phyloP scores from a whole-genome alignment of 2,797 vertebrate genomes.

The Sebastes hubbsi region DNA sequence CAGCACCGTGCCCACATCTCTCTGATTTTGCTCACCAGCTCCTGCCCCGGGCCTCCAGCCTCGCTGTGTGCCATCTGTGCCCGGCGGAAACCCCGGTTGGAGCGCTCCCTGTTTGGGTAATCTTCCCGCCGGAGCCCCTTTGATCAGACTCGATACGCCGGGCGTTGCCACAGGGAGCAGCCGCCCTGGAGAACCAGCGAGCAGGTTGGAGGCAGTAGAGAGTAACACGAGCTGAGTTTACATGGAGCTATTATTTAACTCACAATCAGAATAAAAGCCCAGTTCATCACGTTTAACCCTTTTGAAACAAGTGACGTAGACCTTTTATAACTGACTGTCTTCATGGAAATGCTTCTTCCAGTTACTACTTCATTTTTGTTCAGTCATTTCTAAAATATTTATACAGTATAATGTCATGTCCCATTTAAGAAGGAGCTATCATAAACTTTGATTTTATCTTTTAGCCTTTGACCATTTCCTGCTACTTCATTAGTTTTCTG shows the following conservation, averaged over 20 bases:
- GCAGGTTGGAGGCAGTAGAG: neutral
- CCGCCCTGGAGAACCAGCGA: constrained; percentile 20
- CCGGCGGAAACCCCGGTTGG: constrained; percentile 46
- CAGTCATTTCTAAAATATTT: neutral
- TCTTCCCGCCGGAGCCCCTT: constrained; percentile 57
- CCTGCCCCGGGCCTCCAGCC: constrained; percentile 51
- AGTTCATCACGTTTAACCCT: neutral
- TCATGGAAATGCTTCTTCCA: neutral
- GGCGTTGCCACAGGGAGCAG: constrained; percentile 42
- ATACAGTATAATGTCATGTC: neutral
- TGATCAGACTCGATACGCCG: constrained; percentile 62
- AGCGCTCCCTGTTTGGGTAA: constrained; percentile 49
- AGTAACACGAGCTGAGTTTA: neutral
- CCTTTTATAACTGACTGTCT: neutral
- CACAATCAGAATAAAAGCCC: neutral
- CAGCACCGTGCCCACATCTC: constrained; percentile 44
- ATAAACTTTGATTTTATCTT: neutral
- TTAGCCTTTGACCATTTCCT: neutral
- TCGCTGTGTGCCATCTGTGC: constrained; percentile 71
- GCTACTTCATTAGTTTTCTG: constrained; percentile 18
- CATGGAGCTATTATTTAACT: constrained; percentile 1
- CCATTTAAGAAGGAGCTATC: neutral
- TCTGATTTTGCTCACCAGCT: constrained; percentile 58
- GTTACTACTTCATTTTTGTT: neutral
- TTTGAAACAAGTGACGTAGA: neutral